phyloP scores from a whole-genome alignment of 2,888 invertebrate genomes.

The Acleris laterana region DNA sequence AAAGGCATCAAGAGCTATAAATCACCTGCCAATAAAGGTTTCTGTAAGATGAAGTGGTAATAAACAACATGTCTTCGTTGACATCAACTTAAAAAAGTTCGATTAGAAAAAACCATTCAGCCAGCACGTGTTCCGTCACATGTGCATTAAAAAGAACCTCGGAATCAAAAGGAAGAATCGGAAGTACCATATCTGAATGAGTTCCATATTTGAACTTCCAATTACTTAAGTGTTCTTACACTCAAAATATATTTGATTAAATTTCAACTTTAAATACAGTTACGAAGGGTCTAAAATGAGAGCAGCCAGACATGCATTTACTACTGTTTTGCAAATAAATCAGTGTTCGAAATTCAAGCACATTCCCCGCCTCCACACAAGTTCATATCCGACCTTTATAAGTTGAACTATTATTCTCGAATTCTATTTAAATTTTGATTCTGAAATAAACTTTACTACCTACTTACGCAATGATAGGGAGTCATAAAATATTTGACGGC shows the following conservation, averaged over 20 bases:
- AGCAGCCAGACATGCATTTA: not conserved
- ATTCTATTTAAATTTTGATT: constrained; percentile 20
- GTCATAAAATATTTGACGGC: constrained; percentile 36
- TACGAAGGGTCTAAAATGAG: not conserved
- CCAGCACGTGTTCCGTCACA: constrained; percentile 64
- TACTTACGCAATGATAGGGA: constrained; percentile 21
- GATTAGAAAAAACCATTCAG: constrained; percentile 56
- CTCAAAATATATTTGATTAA: not conserved
- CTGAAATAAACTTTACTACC: constrained; percentile 3
- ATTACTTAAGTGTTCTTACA: not conserved
- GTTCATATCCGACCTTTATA: constrained; percentile 44
- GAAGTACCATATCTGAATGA: constrained; percentile 62
- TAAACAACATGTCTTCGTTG: constrained; percentile 27
- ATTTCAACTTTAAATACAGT: not conserved
- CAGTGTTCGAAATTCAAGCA: constrained; percentile 50
- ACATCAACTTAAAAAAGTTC: constrained; percentile 44
- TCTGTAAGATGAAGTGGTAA: constrained; percentile 11
- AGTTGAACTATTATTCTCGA: constrained; percentile 41
- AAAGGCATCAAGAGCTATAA: not conserved
- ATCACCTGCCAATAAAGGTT: not conserved
- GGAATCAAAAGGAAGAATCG: constrained; percentile 64
- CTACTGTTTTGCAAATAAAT: not conserved
- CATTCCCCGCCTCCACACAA: constrained; percentile 52
- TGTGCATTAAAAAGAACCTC: constrained; percentile 55
- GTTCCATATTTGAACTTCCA: constrained; percentile 47